phyloP scores from a whole-genome alignment of 2,888 invertebrate species.

The Neuroscelio doddi region DNA sequence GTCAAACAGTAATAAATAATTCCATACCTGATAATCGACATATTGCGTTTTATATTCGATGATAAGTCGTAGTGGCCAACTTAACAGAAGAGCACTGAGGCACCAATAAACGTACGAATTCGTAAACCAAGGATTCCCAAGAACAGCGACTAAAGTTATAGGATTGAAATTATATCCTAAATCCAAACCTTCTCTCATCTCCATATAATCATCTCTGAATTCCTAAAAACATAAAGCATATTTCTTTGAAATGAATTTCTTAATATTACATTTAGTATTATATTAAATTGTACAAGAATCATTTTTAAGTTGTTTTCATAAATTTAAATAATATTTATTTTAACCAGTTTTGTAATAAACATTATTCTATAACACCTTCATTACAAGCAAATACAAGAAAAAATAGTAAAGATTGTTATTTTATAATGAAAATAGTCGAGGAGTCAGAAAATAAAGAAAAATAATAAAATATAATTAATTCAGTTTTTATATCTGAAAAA shows the following conservation, averaged over 20 bases:
- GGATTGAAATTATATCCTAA: constrained; percentile 73
- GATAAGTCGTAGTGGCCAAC: constrained; percentile 87
- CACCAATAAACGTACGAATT: constrained; percentile 84
- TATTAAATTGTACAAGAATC: constrained; percentile 2
- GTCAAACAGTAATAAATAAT: no score
- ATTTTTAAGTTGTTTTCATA: constrained; percentile 1
- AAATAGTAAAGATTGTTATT: no score
- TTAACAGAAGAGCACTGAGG: constrained; percentile 81
- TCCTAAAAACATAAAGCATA: no score
- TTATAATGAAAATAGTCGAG: no score
- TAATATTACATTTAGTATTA: no score
- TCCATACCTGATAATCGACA: constrained; percentile 82
- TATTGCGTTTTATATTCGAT: constrained; percentile 88
- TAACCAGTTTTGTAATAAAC: no score
- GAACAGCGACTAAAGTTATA: constrained; percentile 65
- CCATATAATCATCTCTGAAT: constrained; percentile 87
- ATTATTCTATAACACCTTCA: no score
- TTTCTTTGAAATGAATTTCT: background rate
- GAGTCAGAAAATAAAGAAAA: no score
- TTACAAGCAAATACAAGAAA: no score
- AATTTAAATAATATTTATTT: background rate
- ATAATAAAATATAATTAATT: no score
- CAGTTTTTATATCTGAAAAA: no score
- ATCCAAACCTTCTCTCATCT: constrained; percentile 87
- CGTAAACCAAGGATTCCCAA: constrained; percentile 78